Base-by-base conservation (phyloP, 2,113 vertebrate genomes). In the Rutilus rutilus region DNA sequence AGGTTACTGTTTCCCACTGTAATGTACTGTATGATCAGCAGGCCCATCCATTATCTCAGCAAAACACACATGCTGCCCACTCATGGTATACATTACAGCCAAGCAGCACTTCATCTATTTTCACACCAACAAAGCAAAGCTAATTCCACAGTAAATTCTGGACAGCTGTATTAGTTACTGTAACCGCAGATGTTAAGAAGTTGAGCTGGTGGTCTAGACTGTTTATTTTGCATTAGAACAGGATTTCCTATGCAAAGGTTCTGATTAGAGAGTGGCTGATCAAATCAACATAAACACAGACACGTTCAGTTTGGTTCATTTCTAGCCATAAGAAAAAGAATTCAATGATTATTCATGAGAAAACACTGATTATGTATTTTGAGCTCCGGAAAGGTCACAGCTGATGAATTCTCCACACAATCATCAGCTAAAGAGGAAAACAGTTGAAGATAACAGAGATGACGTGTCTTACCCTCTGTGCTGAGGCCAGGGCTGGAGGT, bases 401-500 rank as follows among this genome's bases (percentile, higher is more conserved):
- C 59, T 62, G 77, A 79, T 62, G 6, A 25, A 79, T 62, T 62
- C 39, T 9, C 23, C 15, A 5, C 78, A 62, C 14, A 50, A 78
- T 74, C 71, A 12, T 25, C 39, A 74, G 3, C 27, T 1, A 57
- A 27, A 17, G 21, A 67, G 30, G 8, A 59, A 57, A 27, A 23
- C 1, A 5, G 21, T 23, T 54, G 19, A 23, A 6, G 52, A 78
- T 59, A 76, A 57, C 2, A 21, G 54, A 57, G 6, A 8, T 19
- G 6, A 4, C 27, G 42, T 25, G 83, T 89, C 94, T 94, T 95
- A 99, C 98, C 98, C 95, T 99, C 98, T 89, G 98, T 99, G 95
- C 98, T 99, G 96, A 99, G 97, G 87, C 98, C 98, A 87, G 98
- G 98, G 90, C 98, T 99, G 95, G 98, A 99, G 86, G 98, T 99